Evolutionary conservation across 1,140 invertebrate species (phyloP).

Genomic region (Tetraneura akinire): DNA sequence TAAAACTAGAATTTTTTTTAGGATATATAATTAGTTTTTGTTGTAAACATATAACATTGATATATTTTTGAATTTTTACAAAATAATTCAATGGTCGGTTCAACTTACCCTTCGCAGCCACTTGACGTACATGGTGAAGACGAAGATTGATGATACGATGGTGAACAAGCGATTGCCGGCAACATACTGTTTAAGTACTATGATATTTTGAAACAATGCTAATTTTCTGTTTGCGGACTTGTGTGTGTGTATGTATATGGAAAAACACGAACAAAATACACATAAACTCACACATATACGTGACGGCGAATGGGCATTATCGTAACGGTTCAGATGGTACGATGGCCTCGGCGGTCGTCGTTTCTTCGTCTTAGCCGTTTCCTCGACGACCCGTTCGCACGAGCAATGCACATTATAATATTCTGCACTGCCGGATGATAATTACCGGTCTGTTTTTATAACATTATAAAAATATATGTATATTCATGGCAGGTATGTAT

Average conservation of each 20-base stretch:
- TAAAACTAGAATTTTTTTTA: too few species aligned
- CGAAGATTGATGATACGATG: background rate
- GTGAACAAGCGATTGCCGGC: background rate
- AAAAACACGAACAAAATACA: background rate
- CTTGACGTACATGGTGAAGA: constrained; percentile 6
- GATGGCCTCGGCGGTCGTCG: constrained; percentile 37
- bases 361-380: constrained; percentile 47
- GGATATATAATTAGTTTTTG: too few species aligned
- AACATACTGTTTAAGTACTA: constrained; percentile 19
- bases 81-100: too few species aligned
- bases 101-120: constrained; percentile 34
- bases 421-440: constrained; percentile 39
- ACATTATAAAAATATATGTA: too few species aligned
- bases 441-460: constrained; percentile 27
- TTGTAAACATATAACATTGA: too few species aligned
- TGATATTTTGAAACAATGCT: constrained; percentile 1
- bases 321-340: constrained; percentile 44
- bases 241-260: background rate
- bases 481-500: too few species aligned
- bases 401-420: constrained; percentile 11
- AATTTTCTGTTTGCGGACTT: background rate
- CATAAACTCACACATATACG: background rate
- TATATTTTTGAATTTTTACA: too few species aligned
- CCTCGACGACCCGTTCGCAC: constrained; percentile 1
- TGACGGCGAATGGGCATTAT: constrained; percentile 11